Percentiles rank a stretch among this genome's conserved stretches.
Conservation (phyloP, 2,113 vertebrate genomes). For the Peromyscus polionotus region DNA sequence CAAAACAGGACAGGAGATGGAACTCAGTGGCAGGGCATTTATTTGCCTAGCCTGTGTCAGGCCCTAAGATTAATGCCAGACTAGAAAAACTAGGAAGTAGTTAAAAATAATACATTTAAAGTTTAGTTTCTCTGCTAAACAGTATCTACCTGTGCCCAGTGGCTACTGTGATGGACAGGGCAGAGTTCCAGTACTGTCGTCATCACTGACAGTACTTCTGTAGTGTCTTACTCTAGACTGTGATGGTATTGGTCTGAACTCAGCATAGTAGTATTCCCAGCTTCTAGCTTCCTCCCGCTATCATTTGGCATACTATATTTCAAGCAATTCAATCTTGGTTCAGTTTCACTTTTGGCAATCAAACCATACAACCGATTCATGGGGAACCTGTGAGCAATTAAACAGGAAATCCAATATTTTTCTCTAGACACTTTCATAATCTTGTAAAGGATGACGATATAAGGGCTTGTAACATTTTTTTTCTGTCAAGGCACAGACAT, state of each 20-base stretch:
- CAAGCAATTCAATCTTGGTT: neutral
- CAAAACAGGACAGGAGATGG: neutral
- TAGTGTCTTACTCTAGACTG: neutral
- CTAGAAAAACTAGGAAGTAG: neutral
- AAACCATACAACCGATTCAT: neutral
- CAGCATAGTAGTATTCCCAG: neutral
- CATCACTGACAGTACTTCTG: neutral
- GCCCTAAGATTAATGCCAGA: neutral
- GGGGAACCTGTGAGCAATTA: neutral
- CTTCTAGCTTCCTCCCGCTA: neutral
- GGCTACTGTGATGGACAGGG: neutral
- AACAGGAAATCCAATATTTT: constrained; percentile 35
- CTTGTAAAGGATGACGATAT: constrained; percentile 5
- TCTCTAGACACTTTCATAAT: neutral
- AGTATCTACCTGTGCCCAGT: neutral
- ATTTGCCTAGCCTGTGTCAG: neutral
- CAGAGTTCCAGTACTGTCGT: neutral
- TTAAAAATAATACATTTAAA: neutral
- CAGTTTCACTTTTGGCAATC: neutral
- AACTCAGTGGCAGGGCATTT: neutral
- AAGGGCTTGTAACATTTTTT: neutral
- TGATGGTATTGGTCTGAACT: neutral
- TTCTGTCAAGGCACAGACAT: neutral
- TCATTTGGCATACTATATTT: neutral
- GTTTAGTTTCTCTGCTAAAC: neutral